Evolutionary conservation across 2,797 vertebrate genomes (phyloP).

Genomic region (Sebastes nivosus): DNA sequence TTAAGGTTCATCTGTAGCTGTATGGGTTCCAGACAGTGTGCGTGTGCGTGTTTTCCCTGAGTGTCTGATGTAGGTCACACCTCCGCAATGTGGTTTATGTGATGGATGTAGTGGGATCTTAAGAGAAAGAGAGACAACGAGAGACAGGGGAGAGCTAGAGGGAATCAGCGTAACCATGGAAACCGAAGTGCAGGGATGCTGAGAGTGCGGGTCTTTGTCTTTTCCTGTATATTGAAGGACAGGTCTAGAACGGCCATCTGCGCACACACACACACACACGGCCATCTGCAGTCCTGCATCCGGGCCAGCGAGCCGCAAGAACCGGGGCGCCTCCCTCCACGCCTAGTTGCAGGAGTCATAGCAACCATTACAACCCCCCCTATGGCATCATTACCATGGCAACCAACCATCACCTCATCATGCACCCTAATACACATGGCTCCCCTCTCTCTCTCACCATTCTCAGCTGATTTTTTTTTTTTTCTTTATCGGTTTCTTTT

Average conservation of each 20-base stretch:
- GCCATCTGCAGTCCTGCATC: conserved; percentile 76
- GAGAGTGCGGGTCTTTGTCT: conserved; percentile 70
- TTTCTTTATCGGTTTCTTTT: conserved; percentile 13
- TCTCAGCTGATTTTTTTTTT: conserved; percentile 14
- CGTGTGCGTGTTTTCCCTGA: not conserved
- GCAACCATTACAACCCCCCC: conserved; percentile 65
- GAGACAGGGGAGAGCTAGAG: conserved; percentile 10
- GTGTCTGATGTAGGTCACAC: conserved; percentile 71
- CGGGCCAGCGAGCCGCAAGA: conserved; percentile 68
- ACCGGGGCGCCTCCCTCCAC: conserved; percentile 59
- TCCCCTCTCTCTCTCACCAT: not conserved
- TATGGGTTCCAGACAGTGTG: conserved; percentile 13
- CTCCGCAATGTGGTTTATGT: conserved; percentile 62
- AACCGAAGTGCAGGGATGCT: conserved; percentile 69
- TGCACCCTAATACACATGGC: conserved; percentile 48
- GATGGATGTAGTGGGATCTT: conserved; percentile 50
- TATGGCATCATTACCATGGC: conserved; percentile 66
- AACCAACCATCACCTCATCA: conserved; percentile 63
- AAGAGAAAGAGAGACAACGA: conserved; percentile 19
- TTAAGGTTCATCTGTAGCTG: conserved; percentile 34
- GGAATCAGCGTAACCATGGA: conserved; percentile 67
- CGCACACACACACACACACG: conserved; percentile 31
- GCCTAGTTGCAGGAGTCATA: conserved; percentile 61
- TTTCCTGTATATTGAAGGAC: conserved; percentile 40
- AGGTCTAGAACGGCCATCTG: conserved; percentile 64